A percentile compares a stretch with the other conserved stretches of the same genome.
Conservation (phyloP, 2,888 invertebrate species). For the Poecilobothrus nobilitatus region DNA sequence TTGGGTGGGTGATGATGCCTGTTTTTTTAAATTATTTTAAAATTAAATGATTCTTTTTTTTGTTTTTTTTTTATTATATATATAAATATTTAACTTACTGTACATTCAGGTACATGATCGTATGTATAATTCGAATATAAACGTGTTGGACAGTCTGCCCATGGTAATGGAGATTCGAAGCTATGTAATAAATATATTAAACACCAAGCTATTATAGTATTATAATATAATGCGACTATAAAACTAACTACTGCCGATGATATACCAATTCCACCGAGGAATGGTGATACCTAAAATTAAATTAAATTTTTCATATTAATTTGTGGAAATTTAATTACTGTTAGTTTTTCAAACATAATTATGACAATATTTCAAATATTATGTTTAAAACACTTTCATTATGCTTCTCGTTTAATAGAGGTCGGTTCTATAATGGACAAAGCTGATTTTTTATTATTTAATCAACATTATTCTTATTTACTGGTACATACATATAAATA, state of each 20-base stretch:
- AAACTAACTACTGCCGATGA: conserved; percentile 94
- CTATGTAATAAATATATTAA: conserved; percentile 90
- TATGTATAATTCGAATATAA: conserved; percentile 73
- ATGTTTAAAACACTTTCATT: too few relatives aligned
- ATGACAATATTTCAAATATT: background rate
- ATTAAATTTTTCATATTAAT: too few relatives aligned
- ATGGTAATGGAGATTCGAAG: conserved; percentile 84
- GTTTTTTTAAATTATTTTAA: background rate
- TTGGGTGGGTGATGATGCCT: conserved; percentile 80
- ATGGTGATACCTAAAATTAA: conserved; percentile 59
- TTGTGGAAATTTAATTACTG: background rate
- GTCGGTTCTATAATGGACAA: too few relatives aligned
- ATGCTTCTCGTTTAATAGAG: too few relatives aligned
- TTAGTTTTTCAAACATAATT: too few relatives aligned
- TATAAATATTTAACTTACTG: conserved; percentile 49
- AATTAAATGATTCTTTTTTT: background rate
- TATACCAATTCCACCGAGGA: conserved; percentile 80
- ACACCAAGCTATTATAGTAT: conserved; percentile 97
- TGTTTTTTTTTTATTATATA: background rate
- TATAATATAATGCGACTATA: conserved; percentile 93
- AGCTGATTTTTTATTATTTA: too few relatives aligned
- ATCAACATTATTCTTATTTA: too few relatives aligned
- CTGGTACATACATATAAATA: too few relatives aligned
- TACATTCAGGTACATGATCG: conserved; percentile 70
- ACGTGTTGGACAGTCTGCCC: conserved; percentile 83